Percentiles rank a stretch among this genome's conserved stretches.
Evolutionary conservation across 2,797 vertebrate species (phyloP).

Genomic region (Iguana delicatissima): DNA sequence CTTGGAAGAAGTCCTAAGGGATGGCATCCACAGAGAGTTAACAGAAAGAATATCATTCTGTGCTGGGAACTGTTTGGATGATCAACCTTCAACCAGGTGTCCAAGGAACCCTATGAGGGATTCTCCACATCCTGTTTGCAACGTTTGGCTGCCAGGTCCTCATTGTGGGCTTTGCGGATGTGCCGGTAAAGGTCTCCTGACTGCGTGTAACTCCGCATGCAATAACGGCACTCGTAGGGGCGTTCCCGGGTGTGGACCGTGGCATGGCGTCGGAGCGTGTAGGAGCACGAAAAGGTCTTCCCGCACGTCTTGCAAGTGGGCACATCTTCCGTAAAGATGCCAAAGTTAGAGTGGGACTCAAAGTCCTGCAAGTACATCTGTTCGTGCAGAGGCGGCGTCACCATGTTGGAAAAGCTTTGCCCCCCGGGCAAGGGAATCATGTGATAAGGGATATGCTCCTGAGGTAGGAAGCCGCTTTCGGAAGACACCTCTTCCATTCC

Average conservation of each 20-base stretch:
- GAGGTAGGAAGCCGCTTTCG: slow-evolving; percentile 81
- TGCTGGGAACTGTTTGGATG: background rate
- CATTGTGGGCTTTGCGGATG: slow-evolving; percentile 93
- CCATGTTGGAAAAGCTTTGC: slow-evolving; percentile 71
- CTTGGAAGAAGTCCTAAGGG: background rate
- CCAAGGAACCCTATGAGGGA: slow-evolving; percentile 4
- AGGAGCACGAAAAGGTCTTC: slow-evolving; percentile 95
- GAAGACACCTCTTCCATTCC: slow-evolving; percentile 78
- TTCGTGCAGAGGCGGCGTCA: slow-evolving; percentile 75
- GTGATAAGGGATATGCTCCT: slow-evolving; percentile 80
- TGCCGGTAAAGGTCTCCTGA: slow-evolving; percentile 95
- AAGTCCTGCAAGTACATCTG: slow-evolving; percentile 87
- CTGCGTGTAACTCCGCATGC: slow-evolving; percentile 95
- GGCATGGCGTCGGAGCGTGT: slow-evolving; percentile 92
- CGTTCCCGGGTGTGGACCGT: slow-evolving; percentile 95
- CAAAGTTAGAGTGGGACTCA: slow-evolving; percentile 86
- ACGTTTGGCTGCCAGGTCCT: slow-evolving; percentile 86
- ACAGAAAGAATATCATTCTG: background rate
- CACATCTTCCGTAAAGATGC: slow-evolving; percentile 88
- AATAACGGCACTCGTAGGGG: slow-evolving; percentile 94
- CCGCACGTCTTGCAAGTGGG: slow-evolving; percentile 93
- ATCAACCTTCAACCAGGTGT: background rate
- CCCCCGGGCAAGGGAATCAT: slow-evolving; percentile 74
- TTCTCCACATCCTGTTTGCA: slow-evolving; percentile 81
- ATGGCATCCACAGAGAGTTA: background rate